Conservation (phyloP, 2,797 vertebrate species). For the Chlorospingus flavigularis region DNA sequence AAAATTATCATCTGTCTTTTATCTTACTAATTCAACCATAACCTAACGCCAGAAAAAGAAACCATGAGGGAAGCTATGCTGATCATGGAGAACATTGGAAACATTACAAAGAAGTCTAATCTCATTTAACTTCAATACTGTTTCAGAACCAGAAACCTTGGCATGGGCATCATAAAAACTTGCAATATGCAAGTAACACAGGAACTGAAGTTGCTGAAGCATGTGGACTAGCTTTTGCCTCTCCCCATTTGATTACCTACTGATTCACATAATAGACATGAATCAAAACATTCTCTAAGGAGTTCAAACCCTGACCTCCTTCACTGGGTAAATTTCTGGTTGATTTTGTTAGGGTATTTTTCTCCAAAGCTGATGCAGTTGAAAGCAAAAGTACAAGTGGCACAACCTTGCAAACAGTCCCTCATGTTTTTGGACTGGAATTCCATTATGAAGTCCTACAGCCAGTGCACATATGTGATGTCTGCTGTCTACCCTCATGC, state of each 20-base stretch:
- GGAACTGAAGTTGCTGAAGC: neutral
- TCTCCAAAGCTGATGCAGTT: neutral
- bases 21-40: conserved; percentile 9
- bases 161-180: neutral
- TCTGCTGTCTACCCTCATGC: conserved; percentile 52
- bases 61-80: neutral
- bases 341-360: neutral
- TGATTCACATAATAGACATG: neutral
- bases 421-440: neutral
- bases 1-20: conserved; percentile 21
- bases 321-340: neutral
- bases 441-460: neutral
- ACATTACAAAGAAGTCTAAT: neutral
- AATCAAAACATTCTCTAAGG: neutral
- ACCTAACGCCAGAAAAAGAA: conserved; percentile 13
- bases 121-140: neutral
- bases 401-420: neutral
- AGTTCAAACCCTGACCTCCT: neutral
- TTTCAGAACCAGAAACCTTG: neutral
- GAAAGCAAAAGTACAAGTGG: neutral
- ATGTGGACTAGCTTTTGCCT: neutral
- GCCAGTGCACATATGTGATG: conserved; percentile 3
- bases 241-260: neutral
- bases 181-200: neutral
- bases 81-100: neutral